Base-by-base conservation (phyloP, 2,888 invertebrate species). In the Stramonita haemastoma region DNA sequence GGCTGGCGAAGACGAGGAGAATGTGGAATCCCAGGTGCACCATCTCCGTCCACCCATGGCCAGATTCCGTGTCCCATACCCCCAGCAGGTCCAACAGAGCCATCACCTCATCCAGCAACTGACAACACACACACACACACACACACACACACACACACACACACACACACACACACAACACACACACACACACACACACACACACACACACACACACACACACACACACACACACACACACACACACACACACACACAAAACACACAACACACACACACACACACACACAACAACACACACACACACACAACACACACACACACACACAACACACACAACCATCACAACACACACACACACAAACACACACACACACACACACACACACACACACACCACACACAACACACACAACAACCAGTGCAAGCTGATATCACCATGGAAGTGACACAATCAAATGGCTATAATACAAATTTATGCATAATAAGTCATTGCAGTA, bases 41-140 rank as follows among this genome's bases (percentile, higher is more conserved):
- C 97, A 97, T 97, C 94, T 97, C 97, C 11, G 96, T 96, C 97
- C 97, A 97, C 92, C 97, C 97, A 0, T 96, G 95, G 96, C 96
- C 97, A 4, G 96, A 95, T 34, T 96, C 96, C 84, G 96, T 96
- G 92, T 97, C 97, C 94, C 97, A 97, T 29, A 97, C 97, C 94
- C 97, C 96, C 86, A 97, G 94, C 0, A 96, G 96, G 93, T 97
- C 97, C 84, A 96, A 94, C 60, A 97, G 93, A 0, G 96, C 96
- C 91, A 97, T 94, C 17, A 97, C 96, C 84, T 97, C 97, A 92
- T 97, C 97, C 66, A 97, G 93, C 46, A 97, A 93, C 96, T 97
- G 96, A 73, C 46, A 97, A 93, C 96, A 97, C 96, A 73, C 89
- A 89, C 19, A 77, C 56, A 57, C 34, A 86, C n/a, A 66, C 77